Evolutionary conservation across 2,888 invertebrate genomes (phyloP), one percentile per base, ranked within the genome.

Genomic region (Gnatocerus cornutus): DNA sequence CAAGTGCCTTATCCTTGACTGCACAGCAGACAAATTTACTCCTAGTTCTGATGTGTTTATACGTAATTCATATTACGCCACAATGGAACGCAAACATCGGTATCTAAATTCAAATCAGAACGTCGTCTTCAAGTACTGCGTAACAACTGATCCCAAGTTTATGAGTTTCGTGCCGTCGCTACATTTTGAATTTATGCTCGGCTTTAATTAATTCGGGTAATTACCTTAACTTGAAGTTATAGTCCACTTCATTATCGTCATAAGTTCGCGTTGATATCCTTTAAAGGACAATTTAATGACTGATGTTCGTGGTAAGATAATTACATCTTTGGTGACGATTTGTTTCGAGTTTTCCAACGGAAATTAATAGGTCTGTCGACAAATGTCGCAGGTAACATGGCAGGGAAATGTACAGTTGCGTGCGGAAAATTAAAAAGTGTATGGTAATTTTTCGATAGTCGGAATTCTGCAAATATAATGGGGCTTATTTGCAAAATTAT

Each of bases 161-260:
- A 70, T 52, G 70, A 70, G 70, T 68, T 69, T 71, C 71, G 63
- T 68, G 68, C 68, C 58, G 63, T 68, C 63, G 59, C 64, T 61
- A 69, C 73, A 75, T 61, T 71, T 71, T 70, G 72, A 78, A 77
- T 74, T 76, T 76, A 75, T 73, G 74, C 53, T 77, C 77, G 76
- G 76, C 75, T 78, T 73, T 77, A 79, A 79, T 79, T 79, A 79
- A 79, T 79, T 79, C 75, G 66, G 73, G 76, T 76, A 78, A 79
- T 77, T 77, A 79, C 77, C 73, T 73, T 74, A 75, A 74, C 50
- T 68, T 39, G 16, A 62, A 29, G 45, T 62, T 68, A 68, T 55
- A 43, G 68, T 62, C 55, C 68, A 55, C 56, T 65, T 65, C 46
- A 56, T 65, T 66, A 64, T 64, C 53, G 53, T 55, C 45, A 41